Evolutionary conservation across 1,140 invertebrate genomes (phyloP).

Genomic region (Drosophila gunungcola): DNA sequence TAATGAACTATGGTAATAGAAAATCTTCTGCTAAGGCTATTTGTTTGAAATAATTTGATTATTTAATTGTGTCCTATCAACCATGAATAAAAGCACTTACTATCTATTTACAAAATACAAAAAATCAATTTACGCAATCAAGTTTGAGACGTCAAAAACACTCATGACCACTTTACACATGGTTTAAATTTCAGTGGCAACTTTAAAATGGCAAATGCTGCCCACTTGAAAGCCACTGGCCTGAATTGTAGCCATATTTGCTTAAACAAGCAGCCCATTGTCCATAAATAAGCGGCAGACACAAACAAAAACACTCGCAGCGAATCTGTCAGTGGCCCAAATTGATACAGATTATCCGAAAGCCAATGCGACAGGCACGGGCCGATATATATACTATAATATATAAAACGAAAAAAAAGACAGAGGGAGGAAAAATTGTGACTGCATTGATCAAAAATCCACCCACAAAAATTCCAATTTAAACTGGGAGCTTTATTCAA

Average conservation of each 20-base stretch:
- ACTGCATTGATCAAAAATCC: conserved; percentile 60
- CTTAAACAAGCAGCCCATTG: conserved; percentile 40
- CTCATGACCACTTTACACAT: conserved; percentile 22
- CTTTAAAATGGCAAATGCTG: conserved; percentile 19
- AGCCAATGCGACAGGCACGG: conserved; percentile 72
- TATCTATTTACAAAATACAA: conserved; percentile 13
- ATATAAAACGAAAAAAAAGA: no score
- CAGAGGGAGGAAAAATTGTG: conserved; percentile 10
- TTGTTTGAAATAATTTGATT: neutral
- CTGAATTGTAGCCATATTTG: conserved; percentile 41
- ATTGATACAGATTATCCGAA: conserved; percentile 79
- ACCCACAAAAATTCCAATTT: conserved; percentile 64
- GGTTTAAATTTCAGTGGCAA: conserved; percentile 10
- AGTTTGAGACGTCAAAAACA: conserved; percentile 3
- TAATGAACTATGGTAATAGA: no score
- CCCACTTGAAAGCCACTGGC: conserved; percentile 29
- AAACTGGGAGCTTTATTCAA: conserved; percentile 43
- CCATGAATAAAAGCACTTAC: neutral
- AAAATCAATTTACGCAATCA: conserved; percentile 12
- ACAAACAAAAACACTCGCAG: conserved; percentile 13
- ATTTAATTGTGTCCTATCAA: neutral
- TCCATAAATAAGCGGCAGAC: conserved; percentile 41
- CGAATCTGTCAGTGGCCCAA: conserved; percentile 57
- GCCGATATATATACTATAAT: no score
- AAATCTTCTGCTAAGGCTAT: no score